Base-by-base conservation (phyloP, 2,888 invertebrate species). In the Calameuta idolon region DNA sequence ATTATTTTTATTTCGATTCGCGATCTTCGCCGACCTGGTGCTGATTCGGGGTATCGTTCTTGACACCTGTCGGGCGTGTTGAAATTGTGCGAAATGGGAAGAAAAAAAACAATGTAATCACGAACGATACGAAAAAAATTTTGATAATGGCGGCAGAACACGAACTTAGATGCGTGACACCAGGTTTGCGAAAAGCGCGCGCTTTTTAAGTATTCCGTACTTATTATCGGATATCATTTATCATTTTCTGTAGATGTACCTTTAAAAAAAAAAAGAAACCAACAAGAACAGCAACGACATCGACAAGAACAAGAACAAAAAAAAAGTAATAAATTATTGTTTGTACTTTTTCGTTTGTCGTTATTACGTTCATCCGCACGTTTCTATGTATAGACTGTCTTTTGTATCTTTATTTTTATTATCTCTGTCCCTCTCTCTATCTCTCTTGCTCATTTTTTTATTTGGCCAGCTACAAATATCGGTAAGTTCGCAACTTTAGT, bases 281-380 rank as follows among this genome's bases (percentile, higher is more conserved):
- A 40, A 40, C 40, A 40, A 40, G 40, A 40, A 40, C 40, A 15
- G 40, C 40, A 40, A 40, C 15, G 5, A 40, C 40, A 40, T 15
- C 40, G 40, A 40, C 40, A 15, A 40, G 5, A 40, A 40, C 40
- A 40, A 40, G 4, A 15, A 35, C 35, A 35, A 12, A 40, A 40
- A 37, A 82, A 77, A 81, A 79, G 76, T 83, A 88, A 90, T 90
- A 90, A 90, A 90, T 90, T 90, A 91, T 91, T 91, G 89, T 91
- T 88, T 86, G 87, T 88, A 88, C 80, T 81, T 87, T 87, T 87
- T 83, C 81, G 85, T 87, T 87, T 81, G 15, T 40, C 15, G 15
- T 40, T 15, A 40, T 40, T 40, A 40, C 40, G 15, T 40, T 40
- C 15, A 40, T 40, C 40, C 40, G 40, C 40, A 40, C 40, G 40